Percentiles rank a stretch among this genome's conserved stretches.
phyloP scores from a whole-genome alignment of 1,140 invertebrate species.

The Vanessa atalanta region DNA sequence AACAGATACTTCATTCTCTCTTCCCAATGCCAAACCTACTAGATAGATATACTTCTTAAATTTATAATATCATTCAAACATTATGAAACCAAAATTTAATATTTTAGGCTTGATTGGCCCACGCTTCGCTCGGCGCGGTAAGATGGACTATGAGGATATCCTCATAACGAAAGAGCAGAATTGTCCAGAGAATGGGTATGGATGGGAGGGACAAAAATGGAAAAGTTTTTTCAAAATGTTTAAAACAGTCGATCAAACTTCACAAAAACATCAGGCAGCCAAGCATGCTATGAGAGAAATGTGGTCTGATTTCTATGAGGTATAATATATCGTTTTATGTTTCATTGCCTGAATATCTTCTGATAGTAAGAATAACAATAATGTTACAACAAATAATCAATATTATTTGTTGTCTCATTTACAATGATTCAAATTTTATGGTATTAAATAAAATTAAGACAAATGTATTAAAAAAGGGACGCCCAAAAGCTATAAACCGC shows the following conservation, averaged over 20 bases:
- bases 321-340: slow-evolving; percentile 18
- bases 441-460: too few species aligned
- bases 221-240: slow-evolving; percentile 35
- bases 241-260: slow-evolving; percentile 45
- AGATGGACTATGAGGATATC: slow-evolving; percentile 80
- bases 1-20: too few species aligned
- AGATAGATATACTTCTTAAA: too few species aligned
- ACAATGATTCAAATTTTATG: too few species aligned
- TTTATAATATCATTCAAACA: too few species aligned
- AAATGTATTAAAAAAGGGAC: too few species aligned
- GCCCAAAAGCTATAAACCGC: too few species aligned
- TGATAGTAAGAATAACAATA: too few species aligned
- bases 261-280: slow-evolving; percentile 40
- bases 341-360: too few species aligned
- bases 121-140: slow-evolving; percentile 64
- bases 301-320: slow-evolving; percentile 74
- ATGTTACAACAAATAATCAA: too few species aligned
- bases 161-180: slow-evolving; percentile 75
- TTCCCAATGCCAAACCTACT: too few species aligned
- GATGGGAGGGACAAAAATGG: slow-evolving; percentile 61
- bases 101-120: slow-evolving; percentile 73
- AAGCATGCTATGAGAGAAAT: slow-evolving; percentile 69
- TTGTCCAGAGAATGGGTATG: slow-evolving; percentile 69
- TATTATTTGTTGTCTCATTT: too few species aligned
- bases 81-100: not conserved